Percentiles rank a stretch among this genome's conserved stretches.
phyloP scores from a whole-genome alignment of 2,888 invertebrate species.

The Serripes groenlandicus region DNA sequence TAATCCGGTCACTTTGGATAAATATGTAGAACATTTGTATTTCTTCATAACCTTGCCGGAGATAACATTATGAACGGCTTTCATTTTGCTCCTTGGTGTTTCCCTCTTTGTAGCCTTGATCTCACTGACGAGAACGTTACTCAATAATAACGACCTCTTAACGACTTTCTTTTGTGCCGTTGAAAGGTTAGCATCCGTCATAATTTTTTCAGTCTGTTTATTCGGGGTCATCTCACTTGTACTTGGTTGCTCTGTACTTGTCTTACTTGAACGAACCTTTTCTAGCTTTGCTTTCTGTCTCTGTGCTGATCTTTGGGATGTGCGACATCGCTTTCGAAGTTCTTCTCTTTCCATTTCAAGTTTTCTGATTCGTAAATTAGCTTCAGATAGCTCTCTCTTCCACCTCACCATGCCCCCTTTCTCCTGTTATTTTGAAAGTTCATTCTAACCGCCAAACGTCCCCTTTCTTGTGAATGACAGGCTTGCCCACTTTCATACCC shows the following conservation, averaged over 20 bases:
- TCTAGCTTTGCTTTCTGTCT: slow-evolving; percentile 19
- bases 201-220: slow-evolving; percentile 31
- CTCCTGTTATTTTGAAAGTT: neutral
- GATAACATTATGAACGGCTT: neutral
- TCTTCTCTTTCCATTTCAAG: slow-evolving; percentile 39
- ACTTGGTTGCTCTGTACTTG: too few species aligned
- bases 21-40: slow-evolving; percentile 23
- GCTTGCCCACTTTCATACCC: slow-evolving; percentile 39
- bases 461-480: neutral
- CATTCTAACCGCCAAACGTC: too few species aligned
- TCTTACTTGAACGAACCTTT: too few species aligned
- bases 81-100: too few species aligned
- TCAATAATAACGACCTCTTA: slow-evolving; percentile 21
- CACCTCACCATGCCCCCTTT: slow-evolving; percentile 34
- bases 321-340: neutral
- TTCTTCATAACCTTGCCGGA: slow-evolving; percentile 35
- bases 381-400: slow-evolving; percentile 30
- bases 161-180: slow-evolving; percentile 19
- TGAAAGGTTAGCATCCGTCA: slow-evolving; percentile 29
- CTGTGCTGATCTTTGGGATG: slow-evolving; percentile 34
- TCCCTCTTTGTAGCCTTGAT: too few species aligned
- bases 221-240: slow-evolving; percentile 43
- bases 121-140: slow-evolving; percentile 16
- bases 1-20: slow-evolving; percentile 34
- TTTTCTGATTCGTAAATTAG: slow-evolving; percentile 25